A percentile compares a stretch with the other conserved stretches of the same genome.
Conservation (phyloP, 2,797 vertebrate species). For the Arnoldichthys spilopterus region DNA sequence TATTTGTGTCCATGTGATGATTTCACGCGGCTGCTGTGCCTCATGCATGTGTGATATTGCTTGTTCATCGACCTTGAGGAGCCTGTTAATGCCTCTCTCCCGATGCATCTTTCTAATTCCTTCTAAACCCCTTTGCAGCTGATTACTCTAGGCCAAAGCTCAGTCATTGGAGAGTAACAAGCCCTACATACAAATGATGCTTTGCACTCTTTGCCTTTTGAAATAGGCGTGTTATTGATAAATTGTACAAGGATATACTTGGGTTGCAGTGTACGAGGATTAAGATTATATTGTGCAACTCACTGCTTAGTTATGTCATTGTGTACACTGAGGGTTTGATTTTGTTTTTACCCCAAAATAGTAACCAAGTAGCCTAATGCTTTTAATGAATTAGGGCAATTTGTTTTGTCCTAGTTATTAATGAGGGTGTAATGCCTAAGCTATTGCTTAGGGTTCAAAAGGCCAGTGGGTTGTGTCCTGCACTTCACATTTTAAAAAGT, state of each 20-base stretch:
- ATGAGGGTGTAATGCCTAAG: not conserved
- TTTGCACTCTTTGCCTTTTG: not conserved
- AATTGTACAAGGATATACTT: not conserved
- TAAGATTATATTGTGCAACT: not conserved
- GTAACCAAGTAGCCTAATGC: not conserved
- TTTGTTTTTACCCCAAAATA: not conserved
- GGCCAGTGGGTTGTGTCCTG: not conserved
- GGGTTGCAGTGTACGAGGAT: not conserved
- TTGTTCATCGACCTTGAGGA: constrained; percentile 66
- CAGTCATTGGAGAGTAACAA: constrained; percentile 49
- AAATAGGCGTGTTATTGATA: not conserved
- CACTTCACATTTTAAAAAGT: not conserved
- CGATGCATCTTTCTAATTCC: constrained; percentile 67
- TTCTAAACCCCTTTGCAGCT: constrained; percentile 67
- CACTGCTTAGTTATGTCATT: not conserved
- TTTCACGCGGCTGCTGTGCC: constrained; percentile 14
- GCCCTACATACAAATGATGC: not conserved
- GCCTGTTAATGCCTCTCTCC: constrained; percentile 62
- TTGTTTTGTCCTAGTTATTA: constrained; percentile 9
- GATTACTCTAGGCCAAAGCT: constrained; percentile 64
- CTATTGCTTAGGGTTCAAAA: not conserved
- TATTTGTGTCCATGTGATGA: not conserved
- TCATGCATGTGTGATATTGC: not conserved
- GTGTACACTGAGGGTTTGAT: not conserved
- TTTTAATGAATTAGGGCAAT: constrained; percentile 5